Evolutionary conservation across 2,888 invertebrate genomes (phyloP), one percentile per base, ranked within the genome.

Genomic region (Ditula angustiorana): DNA sequence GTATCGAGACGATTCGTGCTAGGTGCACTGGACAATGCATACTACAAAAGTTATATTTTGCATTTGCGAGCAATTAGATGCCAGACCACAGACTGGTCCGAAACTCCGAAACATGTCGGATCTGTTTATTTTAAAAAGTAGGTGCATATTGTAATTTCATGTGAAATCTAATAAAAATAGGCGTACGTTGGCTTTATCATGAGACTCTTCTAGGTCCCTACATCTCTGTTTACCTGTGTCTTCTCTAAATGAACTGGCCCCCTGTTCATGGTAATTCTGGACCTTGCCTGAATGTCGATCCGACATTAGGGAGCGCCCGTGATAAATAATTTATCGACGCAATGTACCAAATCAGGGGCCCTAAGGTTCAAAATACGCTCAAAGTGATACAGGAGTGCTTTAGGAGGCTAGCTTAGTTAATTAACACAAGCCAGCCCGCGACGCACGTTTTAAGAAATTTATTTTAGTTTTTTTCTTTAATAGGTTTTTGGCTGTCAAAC

Each of bases 211-310:
- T 60, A 79, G 81, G 61, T 10, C 13, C 57, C 10, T 71, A 74
- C 49, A 61, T 69, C 75, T 5, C 47, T 67, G 76, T 65, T 66
- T 64, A 75, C 74, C 76, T 73, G 71, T 74, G 80, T 78, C 78
- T 83, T 77, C 73, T 80, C 79, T 78, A 85, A 87, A 87, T 83
- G 84, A 88, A 86, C 83, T 81, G 77, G 79, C 79, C 74, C 81
- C 80, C 70, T 87, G 86, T 87, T 86, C 87, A 88, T 88, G 88
- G 84, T 88, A 90, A 89, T 90, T 84, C 83, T 77, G 79, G 78
- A 78, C 76, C 83, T 82, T 81, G 85, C 87, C 84, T 86, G 85
- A 84, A 85, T 86, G 82, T 79, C 79, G 81, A 85, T 83, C 81
- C 75, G 79, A 77, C 75, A 71, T 83, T 77, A 77, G 82, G 77